These are phyloP conservation scores for Beroe forskalii DNA, from an alignment of 37 sponge, comb jelly and placozoan genomes.

Conservation along the genomic window DNA sequence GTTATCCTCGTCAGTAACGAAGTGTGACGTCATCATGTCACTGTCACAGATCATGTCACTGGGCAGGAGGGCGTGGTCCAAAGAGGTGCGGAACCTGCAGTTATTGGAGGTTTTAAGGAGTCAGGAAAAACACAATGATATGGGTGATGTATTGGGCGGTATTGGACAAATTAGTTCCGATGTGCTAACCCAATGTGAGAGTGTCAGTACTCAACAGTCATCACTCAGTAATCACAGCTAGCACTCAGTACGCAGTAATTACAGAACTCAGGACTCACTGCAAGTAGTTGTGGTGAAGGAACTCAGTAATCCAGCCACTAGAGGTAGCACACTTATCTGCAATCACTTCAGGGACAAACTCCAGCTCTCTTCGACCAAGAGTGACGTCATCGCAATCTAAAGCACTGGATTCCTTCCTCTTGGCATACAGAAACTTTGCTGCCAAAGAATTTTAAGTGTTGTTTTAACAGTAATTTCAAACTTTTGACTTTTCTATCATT, in stretches of 20 bases:
- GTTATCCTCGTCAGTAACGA: background rate
- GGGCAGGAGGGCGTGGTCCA: background rate
- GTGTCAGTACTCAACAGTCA: no score
- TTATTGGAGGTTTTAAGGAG: no score
- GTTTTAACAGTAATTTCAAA: no score
- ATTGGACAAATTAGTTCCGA: no score
- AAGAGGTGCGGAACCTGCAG: background rate
- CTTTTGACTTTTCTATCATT: no score
- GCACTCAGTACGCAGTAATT: no score
- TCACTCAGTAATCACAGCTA: no score
- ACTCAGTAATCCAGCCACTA: background rate
- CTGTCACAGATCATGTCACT: conserved; percentile 32
- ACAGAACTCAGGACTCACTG: no score
- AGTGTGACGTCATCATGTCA: conserved; percentile 3
- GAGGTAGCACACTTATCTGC: conserved; percentile 20
- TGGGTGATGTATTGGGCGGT: no score
- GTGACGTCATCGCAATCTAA: background rate
- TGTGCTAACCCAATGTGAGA: no score
- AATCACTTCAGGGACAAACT: conserved; percentile 28
- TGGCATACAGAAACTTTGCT: conserved; percentile 44
- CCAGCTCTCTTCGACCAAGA: conserved; percentile 4
- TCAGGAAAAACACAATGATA: no score
- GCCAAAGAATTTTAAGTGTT: background rate
- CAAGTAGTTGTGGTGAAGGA: conserved; percentile 43
- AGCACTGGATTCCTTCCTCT: background rate